Percentiles rank a stretch among this genome's conserved stretches.
These are phyloP conservation scores for Drosophila lini DNA, from an alignment of 1,140 invertebrate genomes.

Conservation along the genomic window DNA sequence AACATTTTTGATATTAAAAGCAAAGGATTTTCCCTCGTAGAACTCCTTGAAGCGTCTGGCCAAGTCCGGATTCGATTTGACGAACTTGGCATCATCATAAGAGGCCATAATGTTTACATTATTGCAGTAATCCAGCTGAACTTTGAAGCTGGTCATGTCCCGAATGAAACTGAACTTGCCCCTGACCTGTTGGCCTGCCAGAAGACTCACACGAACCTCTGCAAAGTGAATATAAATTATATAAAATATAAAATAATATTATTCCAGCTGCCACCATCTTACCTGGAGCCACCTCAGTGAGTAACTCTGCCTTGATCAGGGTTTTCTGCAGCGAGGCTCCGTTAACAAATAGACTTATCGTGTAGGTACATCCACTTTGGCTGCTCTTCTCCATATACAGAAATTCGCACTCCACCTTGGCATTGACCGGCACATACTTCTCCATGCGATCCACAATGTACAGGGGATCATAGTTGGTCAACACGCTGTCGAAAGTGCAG, in stretches of 20 bases:
- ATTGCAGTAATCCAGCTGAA: constrained; percentile 67
- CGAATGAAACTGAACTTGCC: constrained; percentile 72
- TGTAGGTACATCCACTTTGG: constrained; percentile 25
- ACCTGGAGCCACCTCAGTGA: constrained; percentile 69
- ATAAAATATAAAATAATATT: no score
- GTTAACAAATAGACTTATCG: constrained; percentile 73
- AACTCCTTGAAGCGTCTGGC: constrained; percentile 70
- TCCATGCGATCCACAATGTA: constrained; percentile 86
- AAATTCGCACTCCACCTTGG: constrained; percentile 73
- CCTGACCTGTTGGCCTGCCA: constrained; percentile 78
- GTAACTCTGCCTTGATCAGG: constrained; percentile 59
- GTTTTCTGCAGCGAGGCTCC: constrained; percentile 60
- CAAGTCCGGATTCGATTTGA: constrained; percentile 77
- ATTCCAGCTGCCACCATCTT: neutral
- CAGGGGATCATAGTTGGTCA: constrained; percentile 86
- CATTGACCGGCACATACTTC: constrained; percentile 77
- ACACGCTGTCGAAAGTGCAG: constrained; percentile 87
- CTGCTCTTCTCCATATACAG: constrained; percentile 37
- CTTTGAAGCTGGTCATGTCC: constrained; percentile 77
- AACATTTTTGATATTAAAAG: constrained; percentile 74
- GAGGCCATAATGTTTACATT: constrained; percentile 61
- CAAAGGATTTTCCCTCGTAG: constrained; percentile 77
- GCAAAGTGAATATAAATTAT: neutral
- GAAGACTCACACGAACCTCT: constrained; percentile 68
- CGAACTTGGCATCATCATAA: constrained; percentile 76